Percentiles rank a stretch among this genome's conserved stretches.
phyloP scores from a whole-genome alignment of 1,140 invertebrate genomes.

The Drosophila virilis region DNA sequence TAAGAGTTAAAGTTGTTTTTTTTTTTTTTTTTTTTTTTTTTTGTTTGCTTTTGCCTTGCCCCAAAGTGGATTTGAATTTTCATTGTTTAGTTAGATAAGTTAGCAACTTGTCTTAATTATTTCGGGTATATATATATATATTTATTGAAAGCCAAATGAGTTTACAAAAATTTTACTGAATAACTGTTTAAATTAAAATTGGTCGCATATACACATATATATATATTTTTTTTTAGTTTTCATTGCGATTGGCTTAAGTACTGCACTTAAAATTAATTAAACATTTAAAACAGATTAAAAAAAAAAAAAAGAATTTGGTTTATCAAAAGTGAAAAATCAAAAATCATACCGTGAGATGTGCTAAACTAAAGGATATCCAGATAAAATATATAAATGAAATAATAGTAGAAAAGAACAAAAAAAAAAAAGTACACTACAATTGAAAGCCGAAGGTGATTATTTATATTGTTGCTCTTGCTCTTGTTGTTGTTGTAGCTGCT shows the following conservation, averaged over 20 bases:
- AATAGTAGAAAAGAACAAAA: constrained; percentile 12
- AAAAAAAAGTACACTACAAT: constrained; percentile 39
- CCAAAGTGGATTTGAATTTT: constrained; percentile 10
- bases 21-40: neutral
- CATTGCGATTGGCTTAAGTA: constrained; percentile 41
- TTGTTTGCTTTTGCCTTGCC: constrained; percentile 4
- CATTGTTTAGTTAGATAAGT: constrained; percentile 10
- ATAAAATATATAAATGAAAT: constrained; percentile 5
- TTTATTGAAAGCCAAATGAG: constrained; percentile 12
- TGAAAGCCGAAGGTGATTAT: constrained; percentile 35
- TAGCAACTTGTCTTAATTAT: constrained; percentile 1
- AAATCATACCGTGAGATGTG: constrained; percentile 4
- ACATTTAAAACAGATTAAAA: constrained; percentile 43
- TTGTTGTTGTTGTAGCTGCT: constrained; percentile 9
- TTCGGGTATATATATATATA: neutral
- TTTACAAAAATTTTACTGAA: constrained; percentile 9
- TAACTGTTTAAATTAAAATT: constrained; percentile 5
- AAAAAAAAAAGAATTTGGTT: constrained; percentile 3
- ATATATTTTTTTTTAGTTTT: neutral
- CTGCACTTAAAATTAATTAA: constrained; percentile 55
- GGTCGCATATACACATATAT: neutral
- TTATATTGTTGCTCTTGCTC: constrained; percentile 9
- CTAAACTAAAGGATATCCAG: constrained; percentile 1
- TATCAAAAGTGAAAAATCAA: constrained; percentile 3
- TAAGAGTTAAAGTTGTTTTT: constrained; percentile 3